Evolutionary conservation across 2,797 vertebrate genomes (phyloP).

Genomic region (Myotis vivesi): DNA sequence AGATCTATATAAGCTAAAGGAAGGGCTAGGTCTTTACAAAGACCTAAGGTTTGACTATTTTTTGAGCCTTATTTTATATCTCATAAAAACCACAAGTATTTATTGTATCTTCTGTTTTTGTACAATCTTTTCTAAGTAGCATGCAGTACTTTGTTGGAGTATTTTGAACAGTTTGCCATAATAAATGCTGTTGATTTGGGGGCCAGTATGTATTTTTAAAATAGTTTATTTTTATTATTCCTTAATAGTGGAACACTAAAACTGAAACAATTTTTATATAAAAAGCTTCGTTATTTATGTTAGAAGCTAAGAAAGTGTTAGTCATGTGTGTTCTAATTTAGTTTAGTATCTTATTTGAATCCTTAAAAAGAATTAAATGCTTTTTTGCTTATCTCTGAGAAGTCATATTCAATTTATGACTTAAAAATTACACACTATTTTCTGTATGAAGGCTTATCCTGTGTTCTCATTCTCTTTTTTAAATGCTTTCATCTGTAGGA

Average conservation of each 20-base stretch:
- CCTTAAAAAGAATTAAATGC: slow-evolving; percentile 32
- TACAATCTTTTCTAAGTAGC: not conserved
- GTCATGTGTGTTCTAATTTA: not conserved
- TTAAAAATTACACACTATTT: not conserved
- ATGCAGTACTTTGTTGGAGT: not conserved
- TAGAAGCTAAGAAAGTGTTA: not conserved
- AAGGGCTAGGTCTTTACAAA: not conserved
- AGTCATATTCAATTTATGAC: not conserved
- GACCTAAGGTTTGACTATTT: not conserved
- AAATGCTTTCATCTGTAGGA: slow-evolving; percentile 92
- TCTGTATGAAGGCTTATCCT: slow-evolving; percentile 63
- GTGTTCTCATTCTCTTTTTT: slow-evolving; percentile 81
- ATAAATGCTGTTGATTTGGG: not conserved
- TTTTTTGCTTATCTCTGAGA: slow-evolving; percentile 45
- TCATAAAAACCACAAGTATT: not conserved
- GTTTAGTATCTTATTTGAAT: slow-evolving; percentile 28
- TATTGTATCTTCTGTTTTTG: not conserved
- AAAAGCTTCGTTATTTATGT: slow-evolving; percentile 28
- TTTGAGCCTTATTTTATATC: not conserved
- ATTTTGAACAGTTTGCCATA: slow-evolving; percentile 39
- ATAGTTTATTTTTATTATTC: not conserved
- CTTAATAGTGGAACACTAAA: not conserved
- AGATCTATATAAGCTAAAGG: not conserved
- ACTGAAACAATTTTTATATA: slow-evolving; percentile 19
- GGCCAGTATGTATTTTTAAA: not conserved